A percentile compares a stretch with the other conserved stretches of the same genome.
Evolutionary conservation across 2,797 vertebrate genomes (phyloP).

Genomic region (Oreonectes daqikongensis): DNA sequence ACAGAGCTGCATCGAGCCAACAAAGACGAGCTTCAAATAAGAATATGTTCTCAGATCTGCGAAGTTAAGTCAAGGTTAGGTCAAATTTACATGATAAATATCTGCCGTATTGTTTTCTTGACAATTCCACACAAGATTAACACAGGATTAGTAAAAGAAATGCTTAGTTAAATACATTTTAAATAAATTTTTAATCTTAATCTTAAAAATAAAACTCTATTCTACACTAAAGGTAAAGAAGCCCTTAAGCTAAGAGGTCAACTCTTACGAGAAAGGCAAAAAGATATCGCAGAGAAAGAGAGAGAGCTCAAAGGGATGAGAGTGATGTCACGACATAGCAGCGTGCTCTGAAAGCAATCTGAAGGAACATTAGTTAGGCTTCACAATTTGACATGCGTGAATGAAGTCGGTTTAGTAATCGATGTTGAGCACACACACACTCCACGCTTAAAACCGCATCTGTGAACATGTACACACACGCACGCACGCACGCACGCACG

Average conservation of each 20-base stretch:
- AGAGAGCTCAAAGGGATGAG: conserved; percentile 2
- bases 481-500: background rate
- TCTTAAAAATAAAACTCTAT: too few species aligned
- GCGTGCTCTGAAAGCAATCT: conserved; percentile 31
- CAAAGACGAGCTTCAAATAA: background rate
- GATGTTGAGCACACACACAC: conserved; percentile 17
- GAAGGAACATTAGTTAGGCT: conserved; percentile 45
- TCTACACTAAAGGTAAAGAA: background rate
- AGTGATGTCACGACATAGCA: conserved; percentile 31
- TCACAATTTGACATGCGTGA: conserved; percentile 47
- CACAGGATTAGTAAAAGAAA: too few species aligned
- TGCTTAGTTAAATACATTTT: too few species aligned
- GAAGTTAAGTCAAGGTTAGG: background rate
- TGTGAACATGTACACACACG: background rate
- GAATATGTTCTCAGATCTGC: background rate
- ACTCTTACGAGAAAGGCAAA: conserved; percentile 18
- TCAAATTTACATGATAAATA: background rate
- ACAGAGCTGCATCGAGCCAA: background rate
- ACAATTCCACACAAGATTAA: too few species aligned
- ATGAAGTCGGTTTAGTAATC: conserved; percentile 24
- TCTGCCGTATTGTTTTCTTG: background rate
- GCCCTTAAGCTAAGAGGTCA: conserved; percentile 49
- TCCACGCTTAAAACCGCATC: too few species aligned
- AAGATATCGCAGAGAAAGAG: background rate
- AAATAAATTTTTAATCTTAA: too few species aligned